These are phyloP conservation scores for Lytechinus pictus DNA, from an alignment of 35 echinoderm and acorn worm genomes.

Conservation along the genomic window DNA sequence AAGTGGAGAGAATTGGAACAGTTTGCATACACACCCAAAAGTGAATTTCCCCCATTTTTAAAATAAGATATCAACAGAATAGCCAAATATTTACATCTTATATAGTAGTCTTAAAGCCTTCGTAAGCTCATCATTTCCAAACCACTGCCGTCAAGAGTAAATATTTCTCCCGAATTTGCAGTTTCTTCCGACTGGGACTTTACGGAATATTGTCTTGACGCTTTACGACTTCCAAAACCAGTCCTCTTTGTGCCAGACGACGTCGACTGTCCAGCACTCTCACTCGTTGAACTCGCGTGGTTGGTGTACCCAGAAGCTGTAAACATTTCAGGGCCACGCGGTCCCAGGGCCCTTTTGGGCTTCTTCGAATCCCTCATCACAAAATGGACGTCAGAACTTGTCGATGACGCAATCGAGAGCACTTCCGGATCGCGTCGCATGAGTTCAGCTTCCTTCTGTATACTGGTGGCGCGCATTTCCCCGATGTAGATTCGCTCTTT, in stretches of 20 bases:
- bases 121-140: constrained; percentile 11
- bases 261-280: not conserved
- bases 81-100: not conserved
- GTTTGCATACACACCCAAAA: not conserved
- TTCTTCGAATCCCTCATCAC: not conserved
- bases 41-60: not conserved
- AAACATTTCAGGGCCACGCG: constrained; percentile 12
- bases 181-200: not conserved
- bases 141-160: not conserved
- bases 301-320: not conserved
- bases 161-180: not conserved
- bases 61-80: not conserved
- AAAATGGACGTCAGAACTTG: not conserved
- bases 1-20: too few relatives aligned
- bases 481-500: constrained; percentile 78
- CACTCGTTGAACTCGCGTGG: not conserved
- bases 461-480: constrained; percentile 56
- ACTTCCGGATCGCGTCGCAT: constrained; percentile 58
- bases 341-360: not conserved
- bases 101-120: not conserved
- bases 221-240: not conserved
- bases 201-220: not conserved
- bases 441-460: constrained; percentile 62
- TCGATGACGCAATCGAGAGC: constrained; percentile 61
- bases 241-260: not conserved